These are phyloP conservation scores for Punctoribates punctum DNA, from an alignment of 2,888 invertebrate species.

Conservation along the genomic window DNA sequence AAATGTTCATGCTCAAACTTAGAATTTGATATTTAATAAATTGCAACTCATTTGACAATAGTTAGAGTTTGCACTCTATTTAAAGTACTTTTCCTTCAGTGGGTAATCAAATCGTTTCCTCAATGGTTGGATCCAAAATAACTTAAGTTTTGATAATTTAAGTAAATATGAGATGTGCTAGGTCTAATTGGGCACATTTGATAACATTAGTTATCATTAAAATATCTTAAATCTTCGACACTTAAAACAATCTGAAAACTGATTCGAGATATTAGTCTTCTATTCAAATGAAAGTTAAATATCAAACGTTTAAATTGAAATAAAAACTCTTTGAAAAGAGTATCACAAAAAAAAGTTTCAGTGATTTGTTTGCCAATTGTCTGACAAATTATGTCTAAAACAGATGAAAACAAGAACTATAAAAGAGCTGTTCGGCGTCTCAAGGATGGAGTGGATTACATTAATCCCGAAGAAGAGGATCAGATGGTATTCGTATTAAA, in stretches of 20 bases:
- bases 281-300: no score
- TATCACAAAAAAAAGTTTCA: not conserved
- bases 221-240: not conserved
- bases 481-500: slow-evolving; percentile 58
- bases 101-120: no score
- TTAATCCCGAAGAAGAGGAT: slow-evolving; percentile 61
- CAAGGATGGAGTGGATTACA: slow-evolving; percentile 53
- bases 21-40: no score
- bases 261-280: not conserved
- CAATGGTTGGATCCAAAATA: no score
- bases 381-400: slow-evolving; percentile 30
- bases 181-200: no score
- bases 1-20: no score
- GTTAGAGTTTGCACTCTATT: no score
- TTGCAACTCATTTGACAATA: no score
- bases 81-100: no score
- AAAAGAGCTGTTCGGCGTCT: slow-evolving; percentile 49
- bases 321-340: not conserved
- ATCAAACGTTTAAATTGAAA: not conserved
- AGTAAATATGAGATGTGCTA: no score
- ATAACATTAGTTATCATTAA: no score
- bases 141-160: no score
- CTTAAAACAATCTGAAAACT: slow-evolving; percentile 9
- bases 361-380: not conserved
- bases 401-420: slow-evolving; percentile 35